Base-by-base conservation (phyloP, 1,140 invertebrate genomes). In the Elysia chlorotica region DNA sequence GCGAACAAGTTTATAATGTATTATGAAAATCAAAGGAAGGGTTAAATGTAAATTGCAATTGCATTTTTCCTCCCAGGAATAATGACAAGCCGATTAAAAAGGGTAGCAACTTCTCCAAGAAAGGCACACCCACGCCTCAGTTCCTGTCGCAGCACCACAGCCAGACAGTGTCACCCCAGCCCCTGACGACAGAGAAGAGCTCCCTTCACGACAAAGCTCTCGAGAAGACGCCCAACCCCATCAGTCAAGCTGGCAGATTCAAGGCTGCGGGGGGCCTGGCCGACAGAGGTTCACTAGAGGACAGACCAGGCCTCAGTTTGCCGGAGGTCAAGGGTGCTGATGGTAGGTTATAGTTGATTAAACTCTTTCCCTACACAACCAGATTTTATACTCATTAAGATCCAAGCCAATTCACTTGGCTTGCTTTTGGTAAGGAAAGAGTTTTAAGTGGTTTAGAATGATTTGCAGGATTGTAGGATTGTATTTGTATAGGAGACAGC, bases 281-380 rank as follows among this genome's bases (percentile, higher is more conserved):
- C 75, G 73, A 30, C 35, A 73, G 28, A 68, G 76, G 61, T 73
- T 70, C 23, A 3, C 77, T 76, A 70, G 75, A 68, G 67, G 78
- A 82, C n/a, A 77, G 79, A 48, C 78, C 79, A 70, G 71, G 77
- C 35, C 65, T 84, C 21, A 79, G 78, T 74, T 76, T 84, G 31
- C 83, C 83, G 23, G 83, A 84, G 75, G 82, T 84, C 38, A 81
- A 78, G 76, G 83, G 81, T 65, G 81, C 82, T 56, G 84, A 84
- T 79, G 82, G 82, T 84, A 65, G 25, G 71, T 70, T 25, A 19
- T 30, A 17, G 17, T 19, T 48, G 10, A n/a, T 48, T 48, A 48
- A n/a, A 14, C 41, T 48, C 41, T 14, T 10, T 48, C 41, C n/a
- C n/a, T 48, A n/a, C n/a, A 14, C 41, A 48, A 14, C n/a, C 41